Evolutionary conservation across 2,888 invertebrate species (phyloP), one percentile per base, ranked within the genome.

Genomic region (Apamea sordens): DNA sequence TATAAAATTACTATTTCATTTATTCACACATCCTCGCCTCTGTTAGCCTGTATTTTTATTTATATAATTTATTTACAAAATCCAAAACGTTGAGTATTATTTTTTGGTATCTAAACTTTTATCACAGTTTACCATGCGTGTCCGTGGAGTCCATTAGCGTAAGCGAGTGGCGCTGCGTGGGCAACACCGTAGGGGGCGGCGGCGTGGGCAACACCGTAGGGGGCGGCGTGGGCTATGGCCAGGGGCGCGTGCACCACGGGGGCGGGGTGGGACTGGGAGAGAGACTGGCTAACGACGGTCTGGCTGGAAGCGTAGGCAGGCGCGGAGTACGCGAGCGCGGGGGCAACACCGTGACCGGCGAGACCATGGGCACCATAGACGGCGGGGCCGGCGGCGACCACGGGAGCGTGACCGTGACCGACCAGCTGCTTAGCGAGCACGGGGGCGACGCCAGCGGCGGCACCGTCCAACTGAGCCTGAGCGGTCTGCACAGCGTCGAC

Each of bases 11-110:
- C 91, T 92, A 92, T 94, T 93, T 94, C 95, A 95, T 96, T 96
- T 96, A 96, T 96, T 96, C 95, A 95, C 96, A 94, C 96, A 95
- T 96, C 96, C 96, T 96, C 96, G 94, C 95, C 93, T 91, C 93
- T 93, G 91, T 95, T 86, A 94, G 93, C 93, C 93, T 94, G 93
- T 94, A 84, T 90, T 92, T 92, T 93, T 92, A 92, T 93, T 92
- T 93, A 93, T 92, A 94, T 94, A 94, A 95, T 93, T 95, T 94
- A 94, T 94, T 93, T 95, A 95, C 94, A 86, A 88, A 95, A 87
- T 90, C 94, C 94, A 93, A 94, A 94, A 94, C 88, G 88, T 92
- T 95, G 96, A 96, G 95, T 96, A 95, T 96, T 95, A 92, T 90
- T 93, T 95, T 96, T 94, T 93, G 94, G 94, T 94, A 93, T 94